Conservation (phyloP, 2,113 vertebrate species). For the Tenebrosternarchus preto region DNA sequence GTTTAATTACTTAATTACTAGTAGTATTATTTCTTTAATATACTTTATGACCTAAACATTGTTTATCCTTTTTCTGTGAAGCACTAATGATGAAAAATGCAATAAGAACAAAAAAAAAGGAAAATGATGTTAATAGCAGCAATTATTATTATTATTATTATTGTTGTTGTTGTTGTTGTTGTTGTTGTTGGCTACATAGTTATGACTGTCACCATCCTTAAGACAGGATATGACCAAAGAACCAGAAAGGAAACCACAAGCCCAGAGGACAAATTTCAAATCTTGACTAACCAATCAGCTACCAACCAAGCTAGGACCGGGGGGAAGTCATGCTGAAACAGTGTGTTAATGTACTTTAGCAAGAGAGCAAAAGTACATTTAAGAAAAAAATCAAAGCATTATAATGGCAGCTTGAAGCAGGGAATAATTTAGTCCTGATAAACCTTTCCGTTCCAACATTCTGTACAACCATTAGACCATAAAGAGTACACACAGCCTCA, state of each 20-base stretch:
- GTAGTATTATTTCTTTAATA: too few relatives aligned
- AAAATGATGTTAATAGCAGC: too few relatives aligned
- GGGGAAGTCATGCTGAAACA: constrained; percentile 21
- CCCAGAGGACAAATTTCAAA: constrained; percentile 15
- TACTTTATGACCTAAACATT: too few relatives aligned
- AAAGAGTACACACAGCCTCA: constrained; percentile 54
- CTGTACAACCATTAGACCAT: constrained; percentile 63
- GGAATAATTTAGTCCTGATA: constrained; percentile 62
- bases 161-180: background rate
- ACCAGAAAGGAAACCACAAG: constrained; percentile 16
- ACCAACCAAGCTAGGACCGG: background rate
- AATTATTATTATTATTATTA: too few relatives aligned
- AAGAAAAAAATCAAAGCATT: constrained; percentile 44
- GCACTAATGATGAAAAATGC: too few relatives aligned
- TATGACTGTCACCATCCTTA: constrained; percentile 5
- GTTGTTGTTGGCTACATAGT: background rate
- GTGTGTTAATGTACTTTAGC: constrained; percentile 20
- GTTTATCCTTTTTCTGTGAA: too few relatives aligned
- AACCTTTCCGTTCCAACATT: constrained; percentile 66
- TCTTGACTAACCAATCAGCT: constrained; percentile 16
- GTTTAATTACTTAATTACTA: too few relatives aligned
- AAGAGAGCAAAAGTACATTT: constrained; percentile 26
- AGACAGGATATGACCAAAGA: constrained; percentile 30
- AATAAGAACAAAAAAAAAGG: too few relatives aligned
- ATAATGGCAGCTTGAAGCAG: constrained; percentile 44